Evolutionary conservation across 2,797 vertebrate genomes (phyloP).

Genomic region (Gallinago nigripennis): DNA sequence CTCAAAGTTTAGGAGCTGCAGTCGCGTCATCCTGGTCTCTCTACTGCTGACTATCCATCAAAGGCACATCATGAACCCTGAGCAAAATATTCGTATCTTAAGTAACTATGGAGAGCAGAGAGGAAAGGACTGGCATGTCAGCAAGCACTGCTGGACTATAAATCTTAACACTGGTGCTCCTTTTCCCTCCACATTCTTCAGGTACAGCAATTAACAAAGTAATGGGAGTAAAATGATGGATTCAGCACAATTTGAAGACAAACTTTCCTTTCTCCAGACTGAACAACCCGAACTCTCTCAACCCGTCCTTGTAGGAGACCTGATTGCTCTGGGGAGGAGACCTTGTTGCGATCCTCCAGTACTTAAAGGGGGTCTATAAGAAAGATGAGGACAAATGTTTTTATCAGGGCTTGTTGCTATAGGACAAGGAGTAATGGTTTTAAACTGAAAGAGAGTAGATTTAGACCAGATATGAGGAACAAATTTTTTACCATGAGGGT

Average conservation of each 20-base stretch:
- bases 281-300: no score
- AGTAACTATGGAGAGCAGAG: background rate
- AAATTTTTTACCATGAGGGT: background rate
- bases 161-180: background rate
- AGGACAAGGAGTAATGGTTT: background rate
- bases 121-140: background rate
- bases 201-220: background rate
- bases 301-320: no score
- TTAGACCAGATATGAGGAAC: background rate
- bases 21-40: accelerated
- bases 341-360: background rate
- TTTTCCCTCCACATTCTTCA: background rate
- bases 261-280: background rate
- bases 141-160: background rate
- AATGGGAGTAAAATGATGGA: background rate
- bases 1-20: background rate
- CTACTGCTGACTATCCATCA: background rate
- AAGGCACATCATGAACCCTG: background rate
- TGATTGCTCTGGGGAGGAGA: background rate
- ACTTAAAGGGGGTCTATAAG: background rate
- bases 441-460: background rate
- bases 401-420: background rate
- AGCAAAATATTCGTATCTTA: background rate
- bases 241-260: background rate
- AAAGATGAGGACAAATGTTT: background rate